Evolutionary conservation across 2,888 invertebrate species (phyloP), one percentile per base, ranked within the genome.

Genomic region (Campoletis raptor): DNA sequence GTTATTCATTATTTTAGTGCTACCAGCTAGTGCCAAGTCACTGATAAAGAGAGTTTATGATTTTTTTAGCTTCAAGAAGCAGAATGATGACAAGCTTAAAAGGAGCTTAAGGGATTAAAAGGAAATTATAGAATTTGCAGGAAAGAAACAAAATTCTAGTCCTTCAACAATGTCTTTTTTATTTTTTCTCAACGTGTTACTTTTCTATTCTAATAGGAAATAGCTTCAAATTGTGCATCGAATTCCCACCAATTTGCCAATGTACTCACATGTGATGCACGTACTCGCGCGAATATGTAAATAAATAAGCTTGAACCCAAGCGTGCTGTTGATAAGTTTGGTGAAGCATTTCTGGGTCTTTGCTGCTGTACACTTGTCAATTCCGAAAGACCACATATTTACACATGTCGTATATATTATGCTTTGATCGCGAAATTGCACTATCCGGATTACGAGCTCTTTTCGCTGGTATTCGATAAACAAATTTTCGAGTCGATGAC

Each of bases 291-390:
- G 30, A 45, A 37, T 45, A 61, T 40, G 36, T 45, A 64, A 40
- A 77, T 77, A 70, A 40, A n/a, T n/a, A n/a, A 30, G 30, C 70
- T 40, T 12, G 30, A 57, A 83, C 37, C 73, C 78, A 45, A 72
- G 78, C 78, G 52, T 79, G 73, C 73, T 40, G 78, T 12, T 37
- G 48, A 66, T 36, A 52, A 66, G 36, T 73, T 81, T 66, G 64
- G 36, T 45, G 52, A 64, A 70, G 12, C 37, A 67, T 57, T 30
- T 66, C 72, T 37, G 12, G 52, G 66, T 15, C 37, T 61, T 21
- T 36, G 66, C 66, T 66, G 45, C 10, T 40, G 64, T 37, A 78
- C 78, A 78, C 83, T 83, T 73, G 83, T 72, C 78, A 83, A 83
- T 83, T 73, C 52, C n/a, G 54, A 30, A 83, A 66, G 36, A 73